Percentiles rank a stretch among this genome's conserved stretches.
These are phyloP conservation scores for Rhombomys opimus DNA, from an alignment of 2,113 vertebrate genomes.

Conservation along the genomic window DNA sequence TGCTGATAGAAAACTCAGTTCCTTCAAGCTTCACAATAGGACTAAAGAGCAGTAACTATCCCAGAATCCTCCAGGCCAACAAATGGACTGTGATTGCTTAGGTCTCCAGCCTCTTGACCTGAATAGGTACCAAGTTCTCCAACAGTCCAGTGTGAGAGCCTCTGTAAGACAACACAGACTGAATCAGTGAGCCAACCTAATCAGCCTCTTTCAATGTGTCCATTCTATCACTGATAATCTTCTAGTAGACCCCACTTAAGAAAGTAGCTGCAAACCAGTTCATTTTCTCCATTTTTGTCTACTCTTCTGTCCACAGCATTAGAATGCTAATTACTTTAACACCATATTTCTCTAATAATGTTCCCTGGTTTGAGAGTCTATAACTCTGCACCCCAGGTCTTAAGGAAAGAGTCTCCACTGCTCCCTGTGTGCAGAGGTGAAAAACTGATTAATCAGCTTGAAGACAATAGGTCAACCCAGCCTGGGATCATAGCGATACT, in stretches of 20 bases:
- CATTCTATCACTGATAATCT: background rate
- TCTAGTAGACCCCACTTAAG: background rate
- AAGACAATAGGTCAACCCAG: background rate
- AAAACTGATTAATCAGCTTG: background rate
- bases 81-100: background rate
- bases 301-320: background rate
- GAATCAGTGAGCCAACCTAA: too few relatives aligned
- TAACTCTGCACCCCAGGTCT: background rate
- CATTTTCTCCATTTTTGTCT: background rate
- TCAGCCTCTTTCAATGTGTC: background rate
- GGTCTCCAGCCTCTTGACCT: background rate
- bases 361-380: background rate
- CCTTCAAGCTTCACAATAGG: background rate
- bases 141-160: background rate
- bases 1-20: background rate
- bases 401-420: background rate
- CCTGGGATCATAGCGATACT: background rate
- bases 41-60: too few relatives aligned
- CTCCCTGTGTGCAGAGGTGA: background rate
- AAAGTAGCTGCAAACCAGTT: background rate
- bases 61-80: too few relatives aligned
- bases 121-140: too few relatives aligned
- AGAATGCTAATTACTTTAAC: background rate
- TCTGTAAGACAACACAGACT: background rate
- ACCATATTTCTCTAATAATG: background rate